Evolutionary conservation across 2,888 invertebrate species (phyloP).

Genomic region (Blastobasis lacticolella): DNA sequence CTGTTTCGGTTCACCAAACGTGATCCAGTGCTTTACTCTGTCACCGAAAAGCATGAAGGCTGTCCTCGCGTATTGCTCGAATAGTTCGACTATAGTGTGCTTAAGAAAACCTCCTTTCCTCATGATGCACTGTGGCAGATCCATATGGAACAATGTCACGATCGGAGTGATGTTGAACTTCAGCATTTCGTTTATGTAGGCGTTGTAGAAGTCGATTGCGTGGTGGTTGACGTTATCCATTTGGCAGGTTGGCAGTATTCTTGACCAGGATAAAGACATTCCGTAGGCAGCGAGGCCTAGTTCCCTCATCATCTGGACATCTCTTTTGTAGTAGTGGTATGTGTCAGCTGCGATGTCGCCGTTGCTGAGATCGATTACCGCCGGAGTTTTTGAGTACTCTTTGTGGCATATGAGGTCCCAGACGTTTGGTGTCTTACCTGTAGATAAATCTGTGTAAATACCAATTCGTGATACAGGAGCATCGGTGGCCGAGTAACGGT

Average conservation of each 20-base stretch:
- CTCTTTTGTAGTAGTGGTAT: constrained; percentile 72
- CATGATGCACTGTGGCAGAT: constrained; percentile 61
- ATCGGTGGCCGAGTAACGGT: too few relatives aligned
- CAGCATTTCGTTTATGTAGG: constrained; percentile 74
- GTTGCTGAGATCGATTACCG: constrained; percentile 31
- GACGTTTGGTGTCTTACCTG: constrained; percentile 14
- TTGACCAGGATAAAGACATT: constrained; percentile 76
- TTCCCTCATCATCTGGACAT: constrained; percentile 48
- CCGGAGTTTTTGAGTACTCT: constrained; percentile 10
- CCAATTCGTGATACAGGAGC: too few relatives aligned
- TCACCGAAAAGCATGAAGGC: constrained; percentile 52
- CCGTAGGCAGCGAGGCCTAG: constrained; percentile 58
- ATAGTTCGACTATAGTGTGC: constrained; percentile 47
- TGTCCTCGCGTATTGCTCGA: constrained; percentile 52
- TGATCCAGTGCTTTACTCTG: constrained; percentile 67
- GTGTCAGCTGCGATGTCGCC: constrained; percentile 73
- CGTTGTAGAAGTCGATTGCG: constrained; percentile 77
- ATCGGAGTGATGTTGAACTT: constrained; percentile 74
- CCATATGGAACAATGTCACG: constrained; percentile 68
- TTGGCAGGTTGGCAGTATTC: constrained; percentile 73
- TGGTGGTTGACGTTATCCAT: constrained; percentile 64
- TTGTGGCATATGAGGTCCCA: constrained; percentile 32
- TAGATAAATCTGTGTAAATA: too few relatives aligned
- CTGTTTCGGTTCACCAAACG: constrained; percentile 67
- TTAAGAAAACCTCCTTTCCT: constrained; percentile 65